Conservation (phyloP, 35 echinoderm and acorn worm genomes). For the Holothuria glaberrima region DNA sequence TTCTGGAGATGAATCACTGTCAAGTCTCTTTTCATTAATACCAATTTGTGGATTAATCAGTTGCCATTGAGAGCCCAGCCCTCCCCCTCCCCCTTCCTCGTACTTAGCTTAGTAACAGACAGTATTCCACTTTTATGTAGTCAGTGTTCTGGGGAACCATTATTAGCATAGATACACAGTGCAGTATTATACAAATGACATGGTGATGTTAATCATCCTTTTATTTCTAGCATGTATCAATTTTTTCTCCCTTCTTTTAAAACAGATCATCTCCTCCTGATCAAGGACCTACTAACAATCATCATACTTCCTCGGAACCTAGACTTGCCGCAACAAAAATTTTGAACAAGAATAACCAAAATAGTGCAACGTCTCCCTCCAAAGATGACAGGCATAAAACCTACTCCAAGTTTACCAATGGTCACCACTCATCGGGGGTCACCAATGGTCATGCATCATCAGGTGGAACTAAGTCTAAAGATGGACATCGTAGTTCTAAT, state of each 20-base stretch:
- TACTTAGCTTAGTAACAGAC: too few species aligned
- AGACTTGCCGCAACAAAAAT: slow-evolving; percentile 1
- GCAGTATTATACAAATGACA: neutral
- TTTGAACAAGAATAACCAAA: slow-evolving; percentile 40
- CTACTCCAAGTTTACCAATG: slow-evolving; percentile 35
- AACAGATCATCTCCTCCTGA: slow-evolving; percentile 12
- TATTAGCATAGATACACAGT: too few species aligned
- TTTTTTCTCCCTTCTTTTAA: neutral
- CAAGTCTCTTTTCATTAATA: too few species aligned
- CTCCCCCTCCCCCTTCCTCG: too few species aligned
- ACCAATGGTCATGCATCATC: slow-evolving; percentile 6
- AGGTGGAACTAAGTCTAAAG: slow-evolving; percentile 29
- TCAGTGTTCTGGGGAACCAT: too few species aligned
- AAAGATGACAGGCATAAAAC: slow-evolving; percentile 41
- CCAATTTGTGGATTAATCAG: too few species aligned
- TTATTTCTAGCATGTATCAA: neutral
- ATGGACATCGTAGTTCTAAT: slow-evolving; percentile 42
- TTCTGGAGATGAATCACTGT: too few species aligned
- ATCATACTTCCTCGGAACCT: neutral
- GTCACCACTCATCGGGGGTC: slow-evolving; percentile 22
- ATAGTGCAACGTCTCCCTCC: slow-evolving; percentile 3
- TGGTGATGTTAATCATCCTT: neutral
- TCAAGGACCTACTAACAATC: neutral
- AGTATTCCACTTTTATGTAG: too few species aligned
- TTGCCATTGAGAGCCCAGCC: too few species aligned